A percentile compares a stretch with the other conserved stretches of the same genome.
These are phyloP conservation scores for Neomicropteryx cornuta DNA, from an alignment of 1,140 invertebrate species.

Conservation along the genomic window DNA sequence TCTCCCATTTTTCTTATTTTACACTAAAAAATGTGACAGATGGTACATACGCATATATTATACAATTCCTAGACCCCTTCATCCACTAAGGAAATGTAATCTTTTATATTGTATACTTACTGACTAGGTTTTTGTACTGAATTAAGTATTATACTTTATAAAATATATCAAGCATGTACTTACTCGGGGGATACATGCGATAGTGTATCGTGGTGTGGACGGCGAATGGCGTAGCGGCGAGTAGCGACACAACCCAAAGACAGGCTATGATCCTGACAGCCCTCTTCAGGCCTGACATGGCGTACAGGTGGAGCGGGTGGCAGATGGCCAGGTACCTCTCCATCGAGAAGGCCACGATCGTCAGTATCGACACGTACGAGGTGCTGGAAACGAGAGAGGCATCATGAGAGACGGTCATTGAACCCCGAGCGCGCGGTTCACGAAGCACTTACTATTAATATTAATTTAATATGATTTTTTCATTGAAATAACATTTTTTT, in stretches of 20 bases:
- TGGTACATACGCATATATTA: too few species aligned
- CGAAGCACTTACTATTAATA: too few species aligned
- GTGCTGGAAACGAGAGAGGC: constrained; percentile 48
- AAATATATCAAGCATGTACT: too few species aligned
- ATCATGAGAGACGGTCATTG: constrained; percentile 2
- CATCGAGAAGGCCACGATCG: constrained; percentile 79
- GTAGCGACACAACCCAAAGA: constrained; percentile 66
- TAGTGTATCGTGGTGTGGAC: constrained; percentile 57
- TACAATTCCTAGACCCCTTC: too few species aligned
- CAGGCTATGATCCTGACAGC: constrained; percentile 69
- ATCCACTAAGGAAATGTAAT: neutral
- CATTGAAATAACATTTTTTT: too few species aligned
- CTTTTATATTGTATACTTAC: constrained; percentile 3
- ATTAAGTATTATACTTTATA: too few species aligned
- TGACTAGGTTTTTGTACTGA: too few species aligned
- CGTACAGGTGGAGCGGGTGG: constrained; percentile 70
- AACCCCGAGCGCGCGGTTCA: too few species aligned
- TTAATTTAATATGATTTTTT: too few species aligned
- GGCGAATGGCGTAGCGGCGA: constrained; percentile 71
- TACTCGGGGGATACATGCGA: constrained; percentile 57
- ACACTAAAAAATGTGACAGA: too few species aligned
- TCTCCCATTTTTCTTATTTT: too few species aligned
- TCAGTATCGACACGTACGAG: constrained; percentile 81
- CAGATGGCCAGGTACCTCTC: constrained; percentile 89
- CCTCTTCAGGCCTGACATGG: constrained; percentile 67